Base-by-base conservation (phyloP, 2,888 invertebrate genomes). In the Pristionchus arcanus region DNA sequence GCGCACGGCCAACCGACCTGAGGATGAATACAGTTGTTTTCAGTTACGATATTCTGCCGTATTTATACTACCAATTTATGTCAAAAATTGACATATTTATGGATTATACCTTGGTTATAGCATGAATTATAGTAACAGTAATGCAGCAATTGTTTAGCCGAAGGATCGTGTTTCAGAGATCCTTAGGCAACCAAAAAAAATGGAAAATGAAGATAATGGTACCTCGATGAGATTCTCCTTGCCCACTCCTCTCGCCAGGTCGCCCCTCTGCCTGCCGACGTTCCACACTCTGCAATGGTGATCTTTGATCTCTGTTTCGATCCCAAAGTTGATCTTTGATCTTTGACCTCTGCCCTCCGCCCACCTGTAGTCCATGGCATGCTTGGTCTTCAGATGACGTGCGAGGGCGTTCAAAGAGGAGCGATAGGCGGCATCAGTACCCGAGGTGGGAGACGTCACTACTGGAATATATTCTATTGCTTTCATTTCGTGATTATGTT, bases 361-460 rank as follows among this genome's bases (percentile, higher is more conserved):
- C 16, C 21, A 81, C 63, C 87, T 31, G 42, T 87, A 68, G 31
- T 63, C 63, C 37, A 68, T 25, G 5, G 63, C 63, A 68, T 68
- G 87, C 49, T 68, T 68, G 9, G 87, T 90, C 86, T 91, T 90
- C 37, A 92, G 89, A 21, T 90, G 90, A n/a, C 93, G 92, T 42
- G 87, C 91, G 31, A 97, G 97, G 95, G 97, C 97, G 89, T 97
- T 96, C 94, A 97, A 97, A 21, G 97, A 97, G 93, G 97, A 97
- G 74, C 97, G 96, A 95, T 97, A 97, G 42, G 97, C 96, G 90
- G 96, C 96, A 90, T 96, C 96, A 86, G 96, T 96, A 91, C 96
- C 96, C 91, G 96, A 96, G 42, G 96, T 96, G 0, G 97, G 97
- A 95, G 97, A 97, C 96, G 97, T 97, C 93, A 98, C 96, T 1